Base-by-base conservation (phyloP, 1,140 invertebrate genomes). In the Camponotus floridanus region DNA sequence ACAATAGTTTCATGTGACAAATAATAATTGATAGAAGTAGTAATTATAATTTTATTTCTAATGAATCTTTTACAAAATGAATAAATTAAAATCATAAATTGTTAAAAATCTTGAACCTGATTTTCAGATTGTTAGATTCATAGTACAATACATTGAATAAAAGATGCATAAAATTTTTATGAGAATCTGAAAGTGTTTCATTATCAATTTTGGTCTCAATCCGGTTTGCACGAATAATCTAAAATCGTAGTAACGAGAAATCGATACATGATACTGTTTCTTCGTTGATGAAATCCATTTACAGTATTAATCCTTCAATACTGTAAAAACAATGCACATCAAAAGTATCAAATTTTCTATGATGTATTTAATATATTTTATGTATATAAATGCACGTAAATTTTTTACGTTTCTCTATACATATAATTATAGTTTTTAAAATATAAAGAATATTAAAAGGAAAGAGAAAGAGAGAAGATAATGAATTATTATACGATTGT, bases 41-140 rank as follows among this genome's bases (percentile, higher is more conserved):
- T 36, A 57, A 71, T 33, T 15, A 33, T 51, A 33, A 74, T 57
- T 73, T 21, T 21, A 55, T 15, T 51, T 57, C 3, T 0, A 57
- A 33, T 39, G 18, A 36, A 45, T 78, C 48, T 78, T 78, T 31
- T 33, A 45, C 18, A 7, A 65, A 18, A 67, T 21, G 8, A 21
- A 36, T 36, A 48, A 79, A 64, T 67, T 33, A 67, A 67, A 67
- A 67, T 65, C 36, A 26, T 67, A 79, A 65, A 39, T 78, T 33
- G 3, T 65, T 21, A 51, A 48, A 45, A 31, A 45, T 18, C 15
- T 26, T 1, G 26, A 26, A 26, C 1, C 26, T 26, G 26, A 26
- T 26, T 26, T 65, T 26, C 11, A 65, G 59, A 45, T 45, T 48
- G 11, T 78, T 51, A 39, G n/a, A 67, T 45, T 78, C 8, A 26